These are phyloP conservation scores for Bombus ignitus DNA, from an alignment of 1,140 invertebrate species.

Conservation along the genomic window DNA sequence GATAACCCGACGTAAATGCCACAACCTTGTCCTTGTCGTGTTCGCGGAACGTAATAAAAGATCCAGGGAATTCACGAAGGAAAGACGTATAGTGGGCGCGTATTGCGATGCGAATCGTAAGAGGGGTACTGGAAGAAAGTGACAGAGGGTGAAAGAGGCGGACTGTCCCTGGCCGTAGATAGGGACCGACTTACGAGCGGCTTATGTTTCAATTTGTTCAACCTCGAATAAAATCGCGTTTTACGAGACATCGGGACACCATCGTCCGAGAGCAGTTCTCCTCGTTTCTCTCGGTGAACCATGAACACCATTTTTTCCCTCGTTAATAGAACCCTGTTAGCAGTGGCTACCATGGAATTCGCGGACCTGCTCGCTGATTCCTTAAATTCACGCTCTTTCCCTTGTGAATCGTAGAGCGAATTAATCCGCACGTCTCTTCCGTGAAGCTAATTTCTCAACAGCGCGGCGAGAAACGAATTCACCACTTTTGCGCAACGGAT, in stretches of 20 bases:
- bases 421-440: constrained; percentile 13
- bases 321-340: constrained; percentile 50
- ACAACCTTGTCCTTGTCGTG: constrained; percentile 62
- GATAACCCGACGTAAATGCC: constrained; percentile 54
- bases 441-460: neutral
- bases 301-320: constrained; percentile 28
- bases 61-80: constrained; percentile 57
- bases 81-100: constrained; percentile 54
- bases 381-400: constrained; percentile 2
- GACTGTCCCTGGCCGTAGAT: constrained; percentile 41
- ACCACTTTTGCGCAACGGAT: neutral
- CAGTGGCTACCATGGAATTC: neutral
- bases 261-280: constrained; percentile 28
- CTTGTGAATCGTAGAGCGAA: neutral
- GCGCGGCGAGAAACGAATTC: neutral
- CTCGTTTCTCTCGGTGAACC: constrained; percentile 9
- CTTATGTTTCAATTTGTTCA: constrained; percentile 73
- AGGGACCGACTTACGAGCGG: constrained; percentile 68
- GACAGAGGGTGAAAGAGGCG: neutral
- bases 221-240: constrained; percentile 70
- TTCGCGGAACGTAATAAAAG: constrained; percentile 61
- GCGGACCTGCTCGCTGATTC: neutral
- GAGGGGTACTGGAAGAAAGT: neutral
- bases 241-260: constrained; percentile 67
- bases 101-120: constrained; percentile 4